These are phyloP conservation scores for Anas flavirostris DNA, from an alignment of 2,797 vertebrate genomes.

Conservation along the genomic window DNA sequence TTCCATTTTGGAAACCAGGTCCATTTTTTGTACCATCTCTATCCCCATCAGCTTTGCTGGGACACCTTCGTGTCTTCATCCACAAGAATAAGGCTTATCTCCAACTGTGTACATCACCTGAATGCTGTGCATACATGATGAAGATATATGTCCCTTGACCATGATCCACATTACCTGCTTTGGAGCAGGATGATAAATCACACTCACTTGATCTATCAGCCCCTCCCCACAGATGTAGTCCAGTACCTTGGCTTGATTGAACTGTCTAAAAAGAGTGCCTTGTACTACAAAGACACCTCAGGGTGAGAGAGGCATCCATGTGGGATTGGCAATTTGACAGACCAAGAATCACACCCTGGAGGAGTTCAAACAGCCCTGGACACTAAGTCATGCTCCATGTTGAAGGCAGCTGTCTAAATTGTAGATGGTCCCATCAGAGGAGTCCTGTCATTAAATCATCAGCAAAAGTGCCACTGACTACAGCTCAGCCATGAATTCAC, in stretches of 20 bases:
- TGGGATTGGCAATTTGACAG: not conserved
- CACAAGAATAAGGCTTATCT: not conserved
- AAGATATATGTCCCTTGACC: not conserved
- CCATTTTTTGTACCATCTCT: not conserved
- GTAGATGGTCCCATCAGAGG: not conserved
- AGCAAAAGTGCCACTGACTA: not conserved
- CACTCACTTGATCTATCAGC: too few relatives aligned
- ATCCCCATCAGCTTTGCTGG: accelerated
- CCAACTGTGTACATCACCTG: not conserved
- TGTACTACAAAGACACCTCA: not conserved
- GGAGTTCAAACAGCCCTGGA: not conserved
- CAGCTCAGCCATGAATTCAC: not conserved
- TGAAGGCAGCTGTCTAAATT: not conserved
- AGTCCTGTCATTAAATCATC: accelerated
- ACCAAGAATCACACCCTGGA: not conserved
- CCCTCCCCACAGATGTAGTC: not conserved
- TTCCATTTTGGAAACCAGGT: not conserved
- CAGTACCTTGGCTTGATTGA: not conserved
- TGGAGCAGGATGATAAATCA: too few relatives aligned
- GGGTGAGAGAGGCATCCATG: not conserved
- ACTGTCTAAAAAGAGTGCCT: not conserved
- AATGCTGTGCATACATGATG: accelerated
- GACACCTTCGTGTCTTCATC: not conserved
- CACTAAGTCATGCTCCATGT: not conserved
- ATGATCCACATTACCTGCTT: not conserved